Evolutionary conservation across 2,797 vertebrate genomes (phyloP).

Genomic region (Steatocranus sp.): DNA sequence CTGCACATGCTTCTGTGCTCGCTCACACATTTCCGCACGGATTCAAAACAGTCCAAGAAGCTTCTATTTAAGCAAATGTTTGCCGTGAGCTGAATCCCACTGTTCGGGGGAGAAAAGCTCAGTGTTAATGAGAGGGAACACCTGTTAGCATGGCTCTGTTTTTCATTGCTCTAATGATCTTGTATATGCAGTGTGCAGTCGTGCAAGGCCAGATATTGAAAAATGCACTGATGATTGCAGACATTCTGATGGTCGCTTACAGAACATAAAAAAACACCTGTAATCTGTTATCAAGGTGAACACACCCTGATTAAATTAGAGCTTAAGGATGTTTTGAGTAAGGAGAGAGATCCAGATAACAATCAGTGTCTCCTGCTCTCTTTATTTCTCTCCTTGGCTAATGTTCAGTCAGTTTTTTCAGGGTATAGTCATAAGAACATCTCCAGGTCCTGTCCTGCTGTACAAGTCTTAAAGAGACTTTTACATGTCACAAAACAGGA

Average conservation of each 20-base stretch:
- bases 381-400: neutral
- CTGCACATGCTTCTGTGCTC: neutral
- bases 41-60: neutral
- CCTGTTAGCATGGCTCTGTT: constrained; percentile 25
- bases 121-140: constrained; percentile 39
- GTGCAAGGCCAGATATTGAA: neutral
- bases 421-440: constrained; percentile 8
- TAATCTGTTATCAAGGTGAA: constrained; percentile 31
- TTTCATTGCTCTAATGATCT: constrained; percentile 15
- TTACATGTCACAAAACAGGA: neutral
- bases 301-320: constrained; percentile 21
- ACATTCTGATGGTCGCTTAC: neutral
- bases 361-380: constrained; percentile 12
- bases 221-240: constrained; percentile 1
- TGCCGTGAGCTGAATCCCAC: constrained; percentile 8
- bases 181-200: constrained; percentile 3
- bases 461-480: neutral
- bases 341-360: constrained; percentile 13
- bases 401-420: constrained; percentile 18
- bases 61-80: constrained; percentile 19
- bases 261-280: constrained; percentile 20
- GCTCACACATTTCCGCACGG: neutral
- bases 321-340: constrained; percentile 3
- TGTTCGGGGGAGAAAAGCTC: neutral
- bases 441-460: constrained; percentile 6